Evolutionary conservation across 2,797 vertebrate genomes (phyloP).

Genomic region (Varecia variegata): DNA sequence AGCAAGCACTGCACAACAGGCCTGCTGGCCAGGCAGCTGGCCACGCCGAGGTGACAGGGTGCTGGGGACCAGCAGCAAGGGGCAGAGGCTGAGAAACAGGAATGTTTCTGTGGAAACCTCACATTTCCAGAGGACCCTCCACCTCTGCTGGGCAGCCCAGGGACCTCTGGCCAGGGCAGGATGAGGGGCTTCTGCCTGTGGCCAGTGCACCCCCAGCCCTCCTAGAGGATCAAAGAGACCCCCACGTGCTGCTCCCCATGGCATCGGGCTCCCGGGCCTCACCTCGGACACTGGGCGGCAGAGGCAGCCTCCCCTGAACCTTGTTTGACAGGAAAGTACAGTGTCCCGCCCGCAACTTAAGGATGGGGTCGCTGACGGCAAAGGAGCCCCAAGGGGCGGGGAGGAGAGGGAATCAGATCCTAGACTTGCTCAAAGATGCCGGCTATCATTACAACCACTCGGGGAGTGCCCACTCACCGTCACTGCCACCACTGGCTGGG

Average conservation of each 20-base stretch:
- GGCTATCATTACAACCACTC: background rate
- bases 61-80: background rate
- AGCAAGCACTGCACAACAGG: background rate
- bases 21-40: background rate
- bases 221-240: background rate
- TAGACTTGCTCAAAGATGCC: background rate
- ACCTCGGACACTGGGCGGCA: background rate
- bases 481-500: background rate
- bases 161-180: background rate
- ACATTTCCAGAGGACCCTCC: background rate
- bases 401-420: too few relatives aligned
- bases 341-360: background rate
- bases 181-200: background rate
- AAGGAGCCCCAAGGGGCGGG: background rate
- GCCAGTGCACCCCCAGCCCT: background rate
- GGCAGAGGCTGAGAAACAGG: background rate
- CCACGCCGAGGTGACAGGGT: too few relatives aligned
- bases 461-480: background rate
- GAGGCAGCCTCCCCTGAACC: background rate
- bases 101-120: background rate
- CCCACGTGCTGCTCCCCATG: background rate
- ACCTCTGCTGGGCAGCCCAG: background rate
- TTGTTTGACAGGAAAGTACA: background rate
- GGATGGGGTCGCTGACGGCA: background rate
- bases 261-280: accelerated